Conservation (phyloP, 2,888 invertebrate genomes). For the Mayetiola destructor region DNA sequence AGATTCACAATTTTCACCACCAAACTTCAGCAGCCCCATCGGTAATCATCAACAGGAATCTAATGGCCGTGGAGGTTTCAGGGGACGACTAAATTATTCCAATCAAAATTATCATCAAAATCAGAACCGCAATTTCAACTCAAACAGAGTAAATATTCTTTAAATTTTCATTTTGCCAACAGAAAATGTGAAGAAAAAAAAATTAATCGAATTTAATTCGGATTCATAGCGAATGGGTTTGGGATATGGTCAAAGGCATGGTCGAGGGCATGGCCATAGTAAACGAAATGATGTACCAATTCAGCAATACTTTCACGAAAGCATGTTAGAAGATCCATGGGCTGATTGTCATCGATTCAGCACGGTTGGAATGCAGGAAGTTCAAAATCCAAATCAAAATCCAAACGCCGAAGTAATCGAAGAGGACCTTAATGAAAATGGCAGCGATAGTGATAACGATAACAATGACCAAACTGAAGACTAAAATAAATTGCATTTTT, state of each 20-base stretch:
- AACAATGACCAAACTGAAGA: not conserved
- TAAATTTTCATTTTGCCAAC: not conserved
- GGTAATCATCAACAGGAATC: not conserved
- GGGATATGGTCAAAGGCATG: not conserved
- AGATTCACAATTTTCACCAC: not conserved
- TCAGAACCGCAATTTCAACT: not conserved
- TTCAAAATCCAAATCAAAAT: not conserved
- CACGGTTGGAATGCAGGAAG: not conserved
- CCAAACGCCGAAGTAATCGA: not conserved
- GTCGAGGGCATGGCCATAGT: not conserved
- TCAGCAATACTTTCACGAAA: slow-evolving; percentile 22
- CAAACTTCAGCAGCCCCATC: not conserved
- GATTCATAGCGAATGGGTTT: not conserved
- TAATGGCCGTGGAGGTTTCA: not conserved
- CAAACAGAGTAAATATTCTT: not conserved
- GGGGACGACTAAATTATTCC: not conserved
- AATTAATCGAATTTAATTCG: not conserved
- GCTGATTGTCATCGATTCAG: slow-evolving; percentile 3
- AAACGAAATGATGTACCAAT: not conserved
- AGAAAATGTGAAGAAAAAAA: no score
- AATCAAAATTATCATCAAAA: not conserved
- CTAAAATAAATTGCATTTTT: not conserved
- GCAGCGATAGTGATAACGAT: not conserved
- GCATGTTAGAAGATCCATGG: slow-evolving; percentile 34
- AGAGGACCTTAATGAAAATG: not conserved